Conservation (phyloP, 2,888 invertebrate species). For the Scaptodrosophila latifasciaeformis region DNA sequence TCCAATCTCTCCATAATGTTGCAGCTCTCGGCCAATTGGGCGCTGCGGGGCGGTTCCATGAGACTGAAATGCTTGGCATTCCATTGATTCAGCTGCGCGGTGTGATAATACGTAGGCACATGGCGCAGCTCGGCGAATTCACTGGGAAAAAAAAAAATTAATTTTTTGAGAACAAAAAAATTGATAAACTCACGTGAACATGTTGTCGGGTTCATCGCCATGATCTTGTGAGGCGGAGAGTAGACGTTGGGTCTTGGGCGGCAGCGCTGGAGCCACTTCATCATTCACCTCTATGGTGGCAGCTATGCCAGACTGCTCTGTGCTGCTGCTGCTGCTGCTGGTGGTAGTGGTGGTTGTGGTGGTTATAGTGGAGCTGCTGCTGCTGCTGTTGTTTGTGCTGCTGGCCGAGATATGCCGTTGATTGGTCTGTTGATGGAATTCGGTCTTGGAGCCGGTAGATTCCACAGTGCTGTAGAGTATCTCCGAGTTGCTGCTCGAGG, state of each 20-base stretch:
- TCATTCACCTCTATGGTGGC: conserved; percentile 23
- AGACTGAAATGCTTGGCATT: conserved; percentile 75
- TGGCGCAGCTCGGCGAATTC: conserved; percentile 75
- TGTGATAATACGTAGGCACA: conserved; percentile 44
- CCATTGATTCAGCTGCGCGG: conserved; percentile 60
- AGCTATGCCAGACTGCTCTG: conserved; percentile 20
- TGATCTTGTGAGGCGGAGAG: conserved; percentile 81
- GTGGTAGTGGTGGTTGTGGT: no score
- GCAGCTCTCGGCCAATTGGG: conserved; percentile 51
- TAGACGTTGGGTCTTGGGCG: conserved; percentile 43
- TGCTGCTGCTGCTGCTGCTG: conserved; percentile 25
- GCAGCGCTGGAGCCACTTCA: conserved; percentile 47
- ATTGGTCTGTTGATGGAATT: conserved; percentile 46
- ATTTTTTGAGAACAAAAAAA: neutral
- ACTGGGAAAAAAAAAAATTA: conserved; percentile 31
- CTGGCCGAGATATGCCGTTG: conserved; percentile 40
- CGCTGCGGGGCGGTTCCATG: conserved; percentile 66
- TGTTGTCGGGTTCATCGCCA: conserved; percentile 77
- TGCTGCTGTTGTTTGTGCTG: no score
- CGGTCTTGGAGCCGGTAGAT: conserved; percentile 41
- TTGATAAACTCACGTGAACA: conserved; percentile 73
- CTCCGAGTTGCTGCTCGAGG: conserved; percentile 69
- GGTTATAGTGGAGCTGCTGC: no score
- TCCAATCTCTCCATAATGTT: conserved; percentile 76
- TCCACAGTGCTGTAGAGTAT: conserved; percentile 61